A percentile compares a stretch with the other conserved stretches of the same genome.
Conservation (phyloP, 2,797 vertebrate genomes). For the Chaetodon trifasciatus region DNA sequence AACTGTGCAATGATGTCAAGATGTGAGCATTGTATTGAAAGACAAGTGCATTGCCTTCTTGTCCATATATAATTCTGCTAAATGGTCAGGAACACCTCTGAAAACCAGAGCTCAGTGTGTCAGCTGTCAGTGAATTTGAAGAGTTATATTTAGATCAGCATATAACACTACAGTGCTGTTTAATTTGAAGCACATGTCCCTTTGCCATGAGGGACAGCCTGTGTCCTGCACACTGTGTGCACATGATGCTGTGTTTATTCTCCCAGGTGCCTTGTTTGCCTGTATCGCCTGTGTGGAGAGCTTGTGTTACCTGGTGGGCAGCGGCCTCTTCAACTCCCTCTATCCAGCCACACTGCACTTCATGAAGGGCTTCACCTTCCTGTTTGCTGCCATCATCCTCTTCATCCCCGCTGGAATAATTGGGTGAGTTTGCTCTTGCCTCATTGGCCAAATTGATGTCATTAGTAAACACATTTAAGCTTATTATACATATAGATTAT, state of each 20-base stretch:
- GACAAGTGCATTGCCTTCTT: background rate
- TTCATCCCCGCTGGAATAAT: conserved; percentile 90
- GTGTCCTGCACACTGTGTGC: conserved; percentile 6
- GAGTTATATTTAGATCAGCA: background rate
- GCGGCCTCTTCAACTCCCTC: conserved; percentile 91
- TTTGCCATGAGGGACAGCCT: background rate
- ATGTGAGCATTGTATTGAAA: background rate
- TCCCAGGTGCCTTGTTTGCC: conserved; percentile 93
- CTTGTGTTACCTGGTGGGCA: conserved; percentile 88
- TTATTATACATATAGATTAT: background rate
- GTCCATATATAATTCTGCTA: background rate
- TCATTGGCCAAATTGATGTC: background rate
- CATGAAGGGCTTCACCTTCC: conserved; percentile 96
- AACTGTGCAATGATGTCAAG: background rate
- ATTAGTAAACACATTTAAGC: background rate
- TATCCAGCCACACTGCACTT: conserved; percentile 92
- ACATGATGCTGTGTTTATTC: conserved; percentile 2
- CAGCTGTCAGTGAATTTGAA: background rate
- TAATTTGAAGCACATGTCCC: conserved; percentile 14
- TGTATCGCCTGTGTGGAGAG: conserved; percentile 92
- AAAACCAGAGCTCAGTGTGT: background rate
- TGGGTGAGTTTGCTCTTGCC: conserved; percentile 83
- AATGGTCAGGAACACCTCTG: background rate
- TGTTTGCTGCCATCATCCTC: conserved; percentile 90
- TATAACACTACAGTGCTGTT: background rate